These are phyloP conservation scores for Sebastes trivittatus DNA, from an alignment of 2,797 vertebrate species.

Conservation along the genomic window DNA sequence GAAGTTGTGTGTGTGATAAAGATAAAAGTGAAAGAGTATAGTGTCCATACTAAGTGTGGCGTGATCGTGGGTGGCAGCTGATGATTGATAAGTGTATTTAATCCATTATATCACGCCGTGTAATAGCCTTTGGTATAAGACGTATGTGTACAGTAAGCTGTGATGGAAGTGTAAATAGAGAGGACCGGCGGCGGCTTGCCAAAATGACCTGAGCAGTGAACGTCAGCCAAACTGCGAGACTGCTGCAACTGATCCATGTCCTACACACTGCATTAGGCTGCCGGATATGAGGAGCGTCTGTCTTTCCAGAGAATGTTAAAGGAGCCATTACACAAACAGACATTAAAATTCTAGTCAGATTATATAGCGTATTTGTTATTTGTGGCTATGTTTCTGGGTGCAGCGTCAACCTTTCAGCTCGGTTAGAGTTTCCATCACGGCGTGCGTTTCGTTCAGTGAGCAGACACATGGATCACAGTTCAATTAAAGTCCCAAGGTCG, in stretches of 20 bases:
- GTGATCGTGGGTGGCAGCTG: conserved; percentile 20
- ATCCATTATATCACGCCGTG: conserved; percentile 63
- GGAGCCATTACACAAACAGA: conserved; percentile 37
- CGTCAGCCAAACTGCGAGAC: conserved; percentile 38
- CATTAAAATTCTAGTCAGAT: conserved; percentile 51
- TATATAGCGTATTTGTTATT: conserved; percentile 32
- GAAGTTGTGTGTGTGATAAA: conserved; percentile 39
- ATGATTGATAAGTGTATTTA: conserved; percentile 72
- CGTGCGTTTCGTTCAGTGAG: conserved; percentile 49
- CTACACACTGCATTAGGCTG: conserved; percentile 32
- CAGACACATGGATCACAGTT: conserved; percentile 68
- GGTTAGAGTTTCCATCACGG: conserved; percentile 35
- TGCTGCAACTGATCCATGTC: conserved; percentile 49
- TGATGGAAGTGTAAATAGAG: conserved; percentile 69
- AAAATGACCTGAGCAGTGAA: conserved; percentile 65
- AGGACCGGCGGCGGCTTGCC: conserved; percentile 41
- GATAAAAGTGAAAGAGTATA: conserved; percentile 51
- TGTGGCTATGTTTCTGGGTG: conserved; percentile 9
- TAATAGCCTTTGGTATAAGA: conserved; percentile 61
- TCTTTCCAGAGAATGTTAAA: conserved; percentile 30
- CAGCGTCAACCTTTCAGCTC: conserved; percentile 27
- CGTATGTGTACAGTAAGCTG: conserved; percentile 62
- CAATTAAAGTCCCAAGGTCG: conserved; percentile 82
- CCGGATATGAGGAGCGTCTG: conserved; percentile 31
- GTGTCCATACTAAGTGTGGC: conserved; percentile 32